Conservation (phyloP, 1,140 invertebrate species). For the Agrilus planipennis region DNA sequence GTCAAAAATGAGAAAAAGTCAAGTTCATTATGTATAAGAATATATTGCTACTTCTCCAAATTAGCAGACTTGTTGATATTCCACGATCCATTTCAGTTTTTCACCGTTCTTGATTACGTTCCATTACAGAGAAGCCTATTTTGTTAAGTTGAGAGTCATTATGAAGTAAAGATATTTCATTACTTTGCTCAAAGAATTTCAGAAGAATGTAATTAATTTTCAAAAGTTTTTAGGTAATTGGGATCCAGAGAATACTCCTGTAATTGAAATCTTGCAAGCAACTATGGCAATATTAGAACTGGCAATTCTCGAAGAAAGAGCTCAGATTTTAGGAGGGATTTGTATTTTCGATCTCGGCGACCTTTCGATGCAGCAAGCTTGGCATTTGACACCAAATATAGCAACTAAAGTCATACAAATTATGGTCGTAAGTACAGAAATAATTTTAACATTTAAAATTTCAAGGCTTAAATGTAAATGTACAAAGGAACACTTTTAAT, state of each 20-base stretch:
- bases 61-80: too few relatives aligned
- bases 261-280: slow-evolving; percentile 61
- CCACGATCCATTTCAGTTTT: too few relatives aligned
- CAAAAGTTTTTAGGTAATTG: slow-evolving; percentile 45
- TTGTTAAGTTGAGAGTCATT: too few relatives aligned
- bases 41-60: too few relatives aligned
- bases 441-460: too few relatives aligned
- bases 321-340: slow-evolving; percentile 63
- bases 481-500: too few relatives aligned
- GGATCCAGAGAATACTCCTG: slow-evolving; percentile 50
- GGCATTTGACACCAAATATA: slow-evolving; percentile 57
- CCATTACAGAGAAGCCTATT: too few relatives aligned
- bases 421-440: slow-evolving; percentile 44
- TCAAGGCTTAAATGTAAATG: slow-evolving; percentile 4
- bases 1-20: too few relatives aligned
- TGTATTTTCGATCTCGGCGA: slow-evolving; percentile 62
- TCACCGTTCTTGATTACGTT: too few relatives aligned
- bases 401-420: slow-evolving; percentile 52
- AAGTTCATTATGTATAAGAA: too few relatives aligned
- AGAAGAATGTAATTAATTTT: not conserved
- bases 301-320: slow-evolving; percentile 56
- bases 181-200: not conserved
- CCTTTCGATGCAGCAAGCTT: slow-evolving; percentile 55
- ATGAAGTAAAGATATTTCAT: too few relatives aligned
- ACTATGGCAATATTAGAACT: slow-evolving; percentile 58